Evolutionary conservation across 2,797 vertebrate species (phyloP).

Genomic region (Poecilia wingei): DNA sequence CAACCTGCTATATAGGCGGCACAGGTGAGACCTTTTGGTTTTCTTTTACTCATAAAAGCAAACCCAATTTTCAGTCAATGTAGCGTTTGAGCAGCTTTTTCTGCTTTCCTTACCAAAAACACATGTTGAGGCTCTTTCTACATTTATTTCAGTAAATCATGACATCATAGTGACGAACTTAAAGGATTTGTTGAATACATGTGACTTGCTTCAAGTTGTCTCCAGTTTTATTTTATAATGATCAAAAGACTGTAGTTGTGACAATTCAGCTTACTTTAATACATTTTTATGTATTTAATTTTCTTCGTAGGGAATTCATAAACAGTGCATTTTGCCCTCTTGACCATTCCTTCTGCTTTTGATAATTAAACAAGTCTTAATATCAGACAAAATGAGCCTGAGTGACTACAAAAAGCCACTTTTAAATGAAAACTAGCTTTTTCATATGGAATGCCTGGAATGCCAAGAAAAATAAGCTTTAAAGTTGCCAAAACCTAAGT

Average conservation of each 20-base stretch:
- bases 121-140: neutral
- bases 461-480: neutral
- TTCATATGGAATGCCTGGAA: neutral
- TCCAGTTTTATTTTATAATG: neutral
- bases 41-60: slow-evolving; percentile 1
- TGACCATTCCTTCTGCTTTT: neutral
- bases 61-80: neutral
- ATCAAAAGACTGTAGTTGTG: neutral
- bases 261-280: neutral
- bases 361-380: neutral
- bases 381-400: neutral
- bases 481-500: neutral
- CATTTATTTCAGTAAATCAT: neutral
- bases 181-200: neutral
- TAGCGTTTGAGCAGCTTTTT: neutral
- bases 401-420: neutral
- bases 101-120: neutral
- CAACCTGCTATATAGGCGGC: slow-evolving; percentile 90
- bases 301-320: neutral
- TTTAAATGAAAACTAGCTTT: neutral
- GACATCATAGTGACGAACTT: neutral
- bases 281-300: neutral
- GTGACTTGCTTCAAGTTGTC: neutral
- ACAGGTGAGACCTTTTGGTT: slow-evolving; percentile 80
- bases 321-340: neutral